Conservation (phyloP, 2,888 invertebrate genomes). For the Ennomos fuscantarius region DNA sequence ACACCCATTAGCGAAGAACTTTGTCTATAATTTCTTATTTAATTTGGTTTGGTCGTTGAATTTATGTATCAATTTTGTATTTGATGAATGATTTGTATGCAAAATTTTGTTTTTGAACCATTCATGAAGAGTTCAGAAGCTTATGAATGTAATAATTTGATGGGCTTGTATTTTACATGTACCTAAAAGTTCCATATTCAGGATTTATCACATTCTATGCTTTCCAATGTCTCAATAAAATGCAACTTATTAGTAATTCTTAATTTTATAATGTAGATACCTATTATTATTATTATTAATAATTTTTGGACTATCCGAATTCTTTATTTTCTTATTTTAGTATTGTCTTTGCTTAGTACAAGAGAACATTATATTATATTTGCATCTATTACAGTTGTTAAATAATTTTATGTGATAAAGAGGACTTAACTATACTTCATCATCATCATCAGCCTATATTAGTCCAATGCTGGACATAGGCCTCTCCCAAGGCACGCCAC, state of each 20-base stretch:
- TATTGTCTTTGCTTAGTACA: slow-evolving; percentile 8
- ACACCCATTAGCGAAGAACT: slow-evolving; percentile 66
- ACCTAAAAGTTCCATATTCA: too few relatives aligned
- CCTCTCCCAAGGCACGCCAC: too few relatives aligned
- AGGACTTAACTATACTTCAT: background rate
- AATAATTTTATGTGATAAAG: slow-evolving; percentile 6
- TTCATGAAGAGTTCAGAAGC: slow-evolving; percentile 20
- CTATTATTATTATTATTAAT: too few relatives aligned
- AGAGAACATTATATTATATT: slow-evolving; percentile 20
- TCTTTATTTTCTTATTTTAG: too few relatives aligned
- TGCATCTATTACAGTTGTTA: slow-evolving; percentile 11
- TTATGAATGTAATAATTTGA: slow-evolving; percentile 23
- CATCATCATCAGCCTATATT: too few relatives aligned
- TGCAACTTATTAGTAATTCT: too few relatives aligned
- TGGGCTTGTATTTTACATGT: slow-evolving; percentile 11
- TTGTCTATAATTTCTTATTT: slow-evolving; percentile 68
- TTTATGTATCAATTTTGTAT: slow-evolving; percentile 61
- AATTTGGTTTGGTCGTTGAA: slow-evolving; percentile 55
- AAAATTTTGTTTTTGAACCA: slow-evolving; percentile 36
- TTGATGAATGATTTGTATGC: slow-evolving; percentile 49
- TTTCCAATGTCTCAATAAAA: too few relatives aligned
- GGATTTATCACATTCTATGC: too few relatives aligned
- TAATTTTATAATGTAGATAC: too few relatives aligned
- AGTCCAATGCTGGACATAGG: too few relatives aligned
- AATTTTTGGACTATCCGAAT: too few relatives aligned